Conservation (phyloP, 2,888 invertebrate genomes). For the Amitus sp. region DNA sequence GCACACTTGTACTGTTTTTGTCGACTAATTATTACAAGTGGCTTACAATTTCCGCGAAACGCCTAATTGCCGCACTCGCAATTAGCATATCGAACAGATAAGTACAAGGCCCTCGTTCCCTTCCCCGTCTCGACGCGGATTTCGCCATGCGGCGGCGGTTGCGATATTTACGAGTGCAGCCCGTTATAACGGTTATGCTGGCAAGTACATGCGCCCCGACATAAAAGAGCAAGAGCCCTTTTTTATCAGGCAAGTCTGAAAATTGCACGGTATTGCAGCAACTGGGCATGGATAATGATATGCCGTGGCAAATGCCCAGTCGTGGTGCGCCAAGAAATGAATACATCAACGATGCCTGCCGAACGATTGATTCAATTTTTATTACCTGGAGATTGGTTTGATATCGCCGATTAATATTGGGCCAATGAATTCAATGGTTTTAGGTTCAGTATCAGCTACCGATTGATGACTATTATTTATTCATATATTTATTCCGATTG, state of each 20-base stretch:
- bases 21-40: slow-evolving; percentile 1
- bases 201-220: slow-evolving; percentile 22
- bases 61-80: slow-evolving; percentile 44
- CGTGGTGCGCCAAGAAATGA: slow-evolving; percentile 22
- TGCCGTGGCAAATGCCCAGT: slow-evolving; percentile 18
- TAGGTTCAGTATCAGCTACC: too few relatives aligned
- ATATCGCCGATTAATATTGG: too few relatives aligned
- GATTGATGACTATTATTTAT: too few relatives aligned
- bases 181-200: slow-evolving; percentile 31
- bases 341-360: slow-evolving; percentile 29
- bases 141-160: not conserved
- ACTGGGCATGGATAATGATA: slow-evolving; percentile 39
- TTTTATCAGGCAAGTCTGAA: slow-evolving; percentile 37
- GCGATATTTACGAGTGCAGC: slow-evolving; percentile 28
- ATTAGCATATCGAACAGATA: slow-evolving; percentile 56
- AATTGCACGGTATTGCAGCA: slow-evolving; percentile 38
- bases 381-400: too few relatives aligned
- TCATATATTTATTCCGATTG: too few relatives aligned
- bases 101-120: slow-evolving; percentile 44
- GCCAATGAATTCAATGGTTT: too few relatives aligned
- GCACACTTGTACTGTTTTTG: not conserved
- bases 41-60: not conserved
- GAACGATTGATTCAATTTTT: too few relatives aligned
- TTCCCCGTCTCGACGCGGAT: slow-evolving; percentile 5
- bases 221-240: slow-evolving; percentile 23